These are phyloP conservation scores for Drosophila multiciliata DNA, from an alignment of 2,888 invertebrate genomes.

Conservation along the genomic window DNA sequence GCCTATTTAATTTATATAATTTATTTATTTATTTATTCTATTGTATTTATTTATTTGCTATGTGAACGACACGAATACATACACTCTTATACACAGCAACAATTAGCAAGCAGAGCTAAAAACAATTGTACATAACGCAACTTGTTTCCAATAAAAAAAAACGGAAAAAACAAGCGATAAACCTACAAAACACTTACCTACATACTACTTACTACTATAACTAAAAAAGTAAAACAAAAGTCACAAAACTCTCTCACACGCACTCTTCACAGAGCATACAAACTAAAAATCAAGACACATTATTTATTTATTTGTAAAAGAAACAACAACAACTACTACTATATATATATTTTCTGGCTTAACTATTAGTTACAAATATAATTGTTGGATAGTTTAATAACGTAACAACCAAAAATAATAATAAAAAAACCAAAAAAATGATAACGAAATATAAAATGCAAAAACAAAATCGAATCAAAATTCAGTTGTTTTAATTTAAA, in stretches of 20 bases:
- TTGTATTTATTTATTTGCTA: constrained; percentile 51
- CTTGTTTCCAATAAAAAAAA: constrained; percentile 22
- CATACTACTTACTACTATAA: constrained; percentile 42
- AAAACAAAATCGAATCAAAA: constrained; percentile 47
- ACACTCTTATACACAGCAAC: constrained; percentile 20
- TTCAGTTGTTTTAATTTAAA: neutral
- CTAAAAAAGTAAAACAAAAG: constrained; percentile 18
- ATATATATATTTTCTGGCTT: constrained; percentile 78
- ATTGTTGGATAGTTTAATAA: constrained; percentile 81
- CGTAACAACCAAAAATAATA: constrained; percentile 70
- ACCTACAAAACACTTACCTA: constrained; percentile 41
- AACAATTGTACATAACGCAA: constrained; percentile 63
- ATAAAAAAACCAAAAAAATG: constrained; percentile 28
- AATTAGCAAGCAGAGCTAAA: constrained; percentile 32
- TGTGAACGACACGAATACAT: constrained; percentile 11
- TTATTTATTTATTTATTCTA: constrained; percentile 75
- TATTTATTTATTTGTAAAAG: constrained; percentile 75
- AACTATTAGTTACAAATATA: constrained; percentile 79
- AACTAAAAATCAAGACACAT: constrained; percentile 64
- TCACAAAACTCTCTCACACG: constrained; percentile 22
- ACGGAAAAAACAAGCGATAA: constrained; percentile 16
- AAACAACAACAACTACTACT: constrained; percentile 57
- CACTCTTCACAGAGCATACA: constrained; percentile 43
- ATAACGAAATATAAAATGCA: constrained; percentile 60
- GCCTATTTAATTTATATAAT: constrained; percentile 73